Evolutionary conservation across 2,113 vertebrate genomes (phyloP).

Genomic region (Neodontobutis hainanensis): DNA sequence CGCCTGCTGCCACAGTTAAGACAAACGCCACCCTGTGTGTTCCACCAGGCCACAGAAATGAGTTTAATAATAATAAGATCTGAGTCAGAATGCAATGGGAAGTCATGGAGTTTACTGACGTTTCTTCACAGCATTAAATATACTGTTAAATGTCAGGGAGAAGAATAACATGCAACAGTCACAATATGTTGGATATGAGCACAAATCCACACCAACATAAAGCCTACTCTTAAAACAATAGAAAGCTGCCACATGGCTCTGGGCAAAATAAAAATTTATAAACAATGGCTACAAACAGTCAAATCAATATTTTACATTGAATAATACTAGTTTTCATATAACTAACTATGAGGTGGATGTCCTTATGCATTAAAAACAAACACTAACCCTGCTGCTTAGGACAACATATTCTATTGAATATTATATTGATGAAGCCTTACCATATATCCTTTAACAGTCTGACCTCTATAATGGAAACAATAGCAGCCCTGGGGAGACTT

Average conservation of each 20-base stretch:
- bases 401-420: slow-evolving; percentile 3
- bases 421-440: slow-evolving; percentile 20
- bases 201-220: not conserved
- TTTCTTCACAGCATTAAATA: slow-evolving; percentile 27
- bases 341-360: not conserved
- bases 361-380: not conserved
- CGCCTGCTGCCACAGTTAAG: slow-evolving; percentile 46
- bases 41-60: slow-evolving; percentile 47
- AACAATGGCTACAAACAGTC: not conserved
- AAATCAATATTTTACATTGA: not conserved
- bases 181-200: not conserved
- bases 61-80: slow-evolving; percentile 46
- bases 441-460: slow-evolving; percentile 37
- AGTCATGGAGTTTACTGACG: slow-evolving; percentile 44
- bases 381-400: not conserved
- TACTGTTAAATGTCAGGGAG: slow-evolving; percentile 20
- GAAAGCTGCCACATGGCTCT: not conserved
- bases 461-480: slow-evolving; percentile 65
- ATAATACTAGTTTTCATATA: not conserved
- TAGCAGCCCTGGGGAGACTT: slow-evolving; percentile 57
- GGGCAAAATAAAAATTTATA: not conserved
- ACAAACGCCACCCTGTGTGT: slow-evolving; percentile 47
- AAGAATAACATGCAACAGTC: not conserved
- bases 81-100: slow-evolving; percentile 32
- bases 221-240: too few species aligned